phyloP scores from a whole-genome alignment of 2,113 vertebrate species.

The Mesitornis unicolor region DNA sequence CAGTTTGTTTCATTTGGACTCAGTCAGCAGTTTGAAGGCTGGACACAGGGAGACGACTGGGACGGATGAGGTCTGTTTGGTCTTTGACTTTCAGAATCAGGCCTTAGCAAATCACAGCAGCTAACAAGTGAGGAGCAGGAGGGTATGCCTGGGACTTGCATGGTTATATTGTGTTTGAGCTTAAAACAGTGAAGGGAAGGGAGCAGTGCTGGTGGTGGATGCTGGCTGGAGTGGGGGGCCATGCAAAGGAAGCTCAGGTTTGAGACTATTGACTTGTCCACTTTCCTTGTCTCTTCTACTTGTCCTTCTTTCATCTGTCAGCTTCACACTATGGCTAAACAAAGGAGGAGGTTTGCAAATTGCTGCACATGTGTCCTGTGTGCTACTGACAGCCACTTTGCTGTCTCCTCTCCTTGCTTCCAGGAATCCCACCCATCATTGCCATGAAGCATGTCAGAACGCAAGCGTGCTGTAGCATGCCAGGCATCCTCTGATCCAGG shows the following conservation, averaged over 20 bases:
- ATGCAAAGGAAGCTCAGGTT: neutral
- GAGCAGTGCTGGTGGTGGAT: neutral
- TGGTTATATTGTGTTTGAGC: neutral
- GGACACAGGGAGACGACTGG: neutral
- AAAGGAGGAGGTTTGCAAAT: neutral
- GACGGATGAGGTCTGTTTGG: neutral
- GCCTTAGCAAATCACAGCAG: neutral
- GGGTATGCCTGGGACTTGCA: neutral
- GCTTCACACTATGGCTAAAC: neutral
- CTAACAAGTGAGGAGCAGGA: neutral
- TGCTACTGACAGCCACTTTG: neutral
- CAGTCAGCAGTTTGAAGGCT: neutral
- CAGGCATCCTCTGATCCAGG: neutral
- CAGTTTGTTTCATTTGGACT: neutral
- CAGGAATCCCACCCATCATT: neutral
- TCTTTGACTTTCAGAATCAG: neutral
- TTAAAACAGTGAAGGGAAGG: neutral
- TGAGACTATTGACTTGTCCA: neutral
- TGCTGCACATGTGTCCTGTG: rapidly evolving
- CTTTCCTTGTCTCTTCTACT: neutral
- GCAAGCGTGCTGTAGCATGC: neutral
- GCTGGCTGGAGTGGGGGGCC: neutral
- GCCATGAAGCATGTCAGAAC: rapidly evolving
- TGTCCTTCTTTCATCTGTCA: neutral
- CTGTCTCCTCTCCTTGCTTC: neutral